Percentiles rank a stretch among this genome's conserved stretches.
Conservation (phyloP, 2,113 vertebrate species). For the Neogale vison region DNA sequence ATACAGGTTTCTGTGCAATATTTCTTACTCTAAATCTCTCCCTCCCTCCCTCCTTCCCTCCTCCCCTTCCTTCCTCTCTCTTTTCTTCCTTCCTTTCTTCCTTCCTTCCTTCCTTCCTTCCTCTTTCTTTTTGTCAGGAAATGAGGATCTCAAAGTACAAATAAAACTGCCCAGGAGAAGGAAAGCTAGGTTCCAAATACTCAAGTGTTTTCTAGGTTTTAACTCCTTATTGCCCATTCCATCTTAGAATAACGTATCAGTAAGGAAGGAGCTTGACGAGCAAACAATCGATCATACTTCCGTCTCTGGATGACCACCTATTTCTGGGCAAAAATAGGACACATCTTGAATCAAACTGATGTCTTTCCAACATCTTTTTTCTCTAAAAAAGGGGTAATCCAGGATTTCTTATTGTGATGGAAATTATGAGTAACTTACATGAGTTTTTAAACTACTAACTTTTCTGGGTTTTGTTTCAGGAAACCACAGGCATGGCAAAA, state of each 20-base stretch:
- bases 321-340: neutral
- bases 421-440: neutral
- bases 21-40: neutral
- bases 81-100: too few species aligned
- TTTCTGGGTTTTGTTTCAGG: conserved; percentile 8
- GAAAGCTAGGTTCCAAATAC: neutral
- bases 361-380: neutral
- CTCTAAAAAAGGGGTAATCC: neutral
- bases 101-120: neutral
- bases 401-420: neutral
- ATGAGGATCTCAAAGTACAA: neutral
- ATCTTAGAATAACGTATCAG: neutral
- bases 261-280: neutral
- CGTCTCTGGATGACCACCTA: neutral
- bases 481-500: neutral
- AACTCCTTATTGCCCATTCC: neutral
- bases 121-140: neutral
- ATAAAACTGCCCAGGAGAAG: neutral
- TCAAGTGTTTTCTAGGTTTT: neutral
- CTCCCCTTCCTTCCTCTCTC: too few species aligned
- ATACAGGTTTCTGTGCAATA: neutral
- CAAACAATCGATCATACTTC: neutral
- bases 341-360: neutral
- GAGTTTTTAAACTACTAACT: neutral
- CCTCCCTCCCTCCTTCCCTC: too few species aligned